Percentiles rank a stretch among this genome's conserved stretches.
These are phyloP conservation scores for Agrypnia vestita DNA, from an alignment of 1,140 invertebrate genomes.

Conservation along the genomic window DNA sequence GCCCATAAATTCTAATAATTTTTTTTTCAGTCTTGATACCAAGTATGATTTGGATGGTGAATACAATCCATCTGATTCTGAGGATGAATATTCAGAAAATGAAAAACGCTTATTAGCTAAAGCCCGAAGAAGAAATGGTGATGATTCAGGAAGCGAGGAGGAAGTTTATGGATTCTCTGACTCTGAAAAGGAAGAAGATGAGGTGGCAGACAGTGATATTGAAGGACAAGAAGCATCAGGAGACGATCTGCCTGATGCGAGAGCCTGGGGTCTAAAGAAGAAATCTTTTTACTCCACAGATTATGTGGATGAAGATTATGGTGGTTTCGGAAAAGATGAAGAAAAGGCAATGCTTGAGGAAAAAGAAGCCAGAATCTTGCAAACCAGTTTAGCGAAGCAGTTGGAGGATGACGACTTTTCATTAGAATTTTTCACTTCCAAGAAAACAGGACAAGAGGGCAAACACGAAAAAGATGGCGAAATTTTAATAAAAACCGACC, in stretches of 20 bases:
- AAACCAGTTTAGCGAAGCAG: slow-evolving; percentile 84
- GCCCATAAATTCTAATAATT: neutral
- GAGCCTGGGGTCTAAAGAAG: slow-evolving; percentile 90
- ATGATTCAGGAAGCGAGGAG: slow-evolving; percentile 77
- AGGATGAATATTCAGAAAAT: slow-evolving; percentile 79
- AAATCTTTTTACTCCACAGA: slow-evolving; percentile 88
- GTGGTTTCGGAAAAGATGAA: slow-evolving; percentile 81
- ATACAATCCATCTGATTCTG: slow-evolving; percentile 80
- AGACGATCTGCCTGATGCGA: slow-evolving; percentile 82
- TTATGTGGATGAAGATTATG: slow-evolving; percentile 91
- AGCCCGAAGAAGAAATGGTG: slow-evolving; percentile 71
- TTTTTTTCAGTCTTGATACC: slow-evolving; percentile 65
- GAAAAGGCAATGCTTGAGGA: slow-evolving; percentile 87
- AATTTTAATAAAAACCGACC: slow-evolving; percentile 80
- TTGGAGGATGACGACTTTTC: slow-evolving; percentile 88
- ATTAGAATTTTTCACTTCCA: slow-evolving; percentile 76
- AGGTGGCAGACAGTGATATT: slow-evolving; percentile 80
- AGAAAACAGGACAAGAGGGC: slow-evolving; percentile 64
- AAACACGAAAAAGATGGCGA: slow-evolving; percentile 66
- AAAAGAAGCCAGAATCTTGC: slow-evolving; percentile 87
- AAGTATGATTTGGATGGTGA: slow-evolving; percentile 70
- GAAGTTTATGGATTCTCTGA: slow-evolving; percentile 79
- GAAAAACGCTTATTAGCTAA: slow-evolving; percentile 79
- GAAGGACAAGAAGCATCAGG: slow-evolving; percentile 80
- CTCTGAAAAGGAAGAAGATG: slow-evolving; percentile 72